Evolutionary conservation across 1,140 invertebrate species (phyloP).

Genomic region (Pseudachorutes palmiensis): DNA sequence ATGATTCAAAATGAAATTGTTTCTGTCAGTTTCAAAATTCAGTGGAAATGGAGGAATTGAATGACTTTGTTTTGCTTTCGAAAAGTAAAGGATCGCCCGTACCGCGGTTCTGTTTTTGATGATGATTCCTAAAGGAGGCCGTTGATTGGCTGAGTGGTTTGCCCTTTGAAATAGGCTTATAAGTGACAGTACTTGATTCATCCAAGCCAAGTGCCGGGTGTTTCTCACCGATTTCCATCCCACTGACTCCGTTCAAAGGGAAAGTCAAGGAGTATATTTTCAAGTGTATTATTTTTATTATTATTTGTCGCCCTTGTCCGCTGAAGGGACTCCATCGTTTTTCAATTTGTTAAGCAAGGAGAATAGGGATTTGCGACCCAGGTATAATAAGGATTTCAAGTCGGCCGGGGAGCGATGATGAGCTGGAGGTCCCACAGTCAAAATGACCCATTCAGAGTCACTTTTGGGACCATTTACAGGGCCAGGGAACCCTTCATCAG

Average conservation of each 20-base stretch:
- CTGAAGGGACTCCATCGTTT: not conserved
- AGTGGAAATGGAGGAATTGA: not conserved
- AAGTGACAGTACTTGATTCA: not conserved
- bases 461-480: slow-evolving; percentile 7
- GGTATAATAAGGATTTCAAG: not conserved
- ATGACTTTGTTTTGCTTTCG: not conserved
- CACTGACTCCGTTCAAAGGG: slow-evolving; percentile 1
- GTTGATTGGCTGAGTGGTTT: slow-evolving; percentile 1
- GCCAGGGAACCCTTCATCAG: not conserved
- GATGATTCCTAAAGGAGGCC: not conserved
- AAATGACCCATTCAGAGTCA: slow-evolving; percentile 1
- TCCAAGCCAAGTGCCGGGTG: not conserved
- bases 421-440: not conserved
- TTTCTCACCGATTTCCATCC: slow-evolving; percentile 11
- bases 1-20: not conserved
- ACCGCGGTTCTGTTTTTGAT: too few relatives aligned
- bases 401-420: not conserved
- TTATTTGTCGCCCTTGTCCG: slow-evolving; percentile 12
- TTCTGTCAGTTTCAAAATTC: not conserved
- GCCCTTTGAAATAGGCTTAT: slow-evolving; percentile 7
- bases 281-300: slow-evolving; percentile 14
- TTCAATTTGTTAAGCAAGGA: not conserved
- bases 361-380: not conserved
- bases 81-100: not conserved
- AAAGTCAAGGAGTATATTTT: slow-evolving; percentile 13